Base-by-base conservation (phyloP, 2,113 vertebrate genomes). In the Aspiorhynchus laticeps region DNA sequence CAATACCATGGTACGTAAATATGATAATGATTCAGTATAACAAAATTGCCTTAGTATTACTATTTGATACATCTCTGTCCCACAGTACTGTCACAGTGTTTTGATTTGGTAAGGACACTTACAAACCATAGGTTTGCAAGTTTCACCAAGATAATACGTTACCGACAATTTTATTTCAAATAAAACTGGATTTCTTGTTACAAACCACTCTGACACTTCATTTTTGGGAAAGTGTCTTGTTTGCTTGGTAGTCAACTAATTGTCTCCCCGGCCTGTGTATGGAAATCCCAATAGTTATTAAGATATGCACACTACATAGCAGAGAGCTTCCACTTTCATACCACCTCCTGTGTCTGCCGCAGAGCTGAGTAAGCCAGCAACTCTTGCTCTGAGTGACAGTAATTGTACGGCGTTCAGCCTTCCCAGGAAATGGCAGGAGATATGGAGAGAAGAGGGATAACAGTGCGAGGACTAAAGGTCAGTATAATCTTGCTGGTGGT, bases 381-480 rank as follows among this genome's bases (percentile, higher is more conserved):
- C 65, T 51, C 43, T 28, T 63, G 24, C 51, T 53, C 36, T 90
- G 89, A 88, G 53, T 88, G 84, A 88, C 80, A 84, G 80, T 86
- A 86, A 86, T 86, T 88, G 86, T 75, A 36, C 9, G 17, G 36
- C 36, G 31, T 80, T 53, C 53, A 86, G 83, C 73, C 56, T 78
- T 73, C 31, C 26, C 51, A 19, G 24, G 69, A 75, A 80, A 77
- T 71, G n/a, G 71, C 76, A 75, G 36, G 74, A 85, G 74, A 38
- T 71, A 82, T 63, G 59, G 73, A 61, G 69, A 87, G 41, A 26
- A 85, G 69, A 75, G 53, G 26, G 48, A 76, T 83, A 43, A 80
- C 65, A 83, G 80, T 14, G 51, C 61, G 10, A 83, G 84, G 76
- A 53, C 51, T 86, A 63, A 56, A 88, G 84, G 80, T 87, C 79